Evolutionary conservation across 2,113 vertebrate species (phyloP), one percentile per base, ranked within the genome.

Genomic region (Tetrax tetrax): DNA sequence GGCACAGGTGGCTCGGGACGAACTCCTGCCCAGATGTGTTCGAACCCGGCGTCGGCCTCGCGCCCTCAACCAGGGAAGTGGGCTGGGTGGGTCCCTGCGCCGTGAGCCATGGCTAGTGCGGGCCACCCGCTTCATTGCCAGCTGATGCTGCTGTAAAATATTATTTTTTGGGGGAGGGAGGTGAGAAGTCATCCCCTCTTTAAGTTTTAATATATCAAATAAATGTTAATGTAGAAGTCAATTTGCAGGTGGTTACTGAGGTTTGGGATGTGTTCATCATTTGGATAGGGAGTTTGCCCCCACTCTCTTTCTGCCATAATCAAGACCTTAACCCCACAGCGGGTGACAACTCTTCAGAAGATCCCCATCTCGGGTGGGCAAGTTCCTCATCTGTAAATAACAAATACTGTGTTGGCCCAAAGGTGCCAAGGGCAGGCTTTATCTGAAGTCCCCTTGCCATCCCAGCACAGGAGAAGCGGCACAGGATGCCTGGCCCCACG

Each of bases 1-100:
- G 97, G 97, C 90, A 96, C 74, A 82, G 97, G 97, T 95, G 95
- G 90, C 93, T 94, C 9, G 14, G 95, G 97, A 97, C 97, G 75
- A 64, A 70, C 83, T 97, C 96, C 96, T 97, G 87, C 90, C 92
- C 92, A 94, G 94, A 96, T 96, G 94, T 89, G 92, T 84, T 96
- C 47, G 61, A 95, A 83, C 31, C 13, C 78, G 37, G 68, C 6
- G 45, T 38, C 65, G 72, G 96, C 98, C 97, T 97, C 96, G 41
- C 24, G 43, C 57, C 33, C 83, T 87, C 76, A 61, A 94, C 94
- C 72, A 80, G 95, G 89, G 95, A 87, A 87, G 89, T 90, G 54
- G 96, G 95, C 90, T n/a, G 72, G 61, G 51, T 18, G 51, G 56
- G 60, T 68, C 57, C 59, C 59, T 24, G 80, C 50, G 76, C 87